These are phyloP conservation scores for Dynastes grantii DNA, from an alignment of 2,888 invertebrate genomes.

Conservation along the genomic window DNA sequence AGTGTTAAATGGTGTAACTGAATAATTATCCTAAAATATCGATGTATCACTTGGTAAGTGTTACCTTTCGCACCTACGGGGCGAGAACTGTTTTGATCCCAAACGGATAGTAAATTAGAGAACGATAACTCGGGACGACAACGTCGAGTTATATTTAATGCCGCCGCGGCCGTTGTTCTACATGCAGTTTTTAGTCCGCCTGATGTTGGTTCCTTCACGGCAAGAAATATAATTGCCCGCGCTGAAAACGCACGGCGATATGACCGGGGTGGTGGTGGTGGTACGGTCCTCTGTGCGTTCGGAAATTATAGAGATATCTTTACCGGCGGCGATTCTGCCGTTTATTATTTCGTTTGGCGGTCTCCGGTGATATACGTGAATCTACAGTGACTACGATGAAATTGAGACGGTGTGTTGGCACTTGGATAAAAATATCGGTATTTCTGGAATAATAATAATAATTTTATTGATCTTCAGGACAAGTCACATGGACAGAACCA, in stretches of 20 bases:
- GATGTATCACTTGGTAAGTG: conserved; percentile 60
- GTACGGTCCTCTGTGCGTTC: conserved; percentile 57
- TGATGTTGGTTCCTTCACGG: conserved; percentile 27
- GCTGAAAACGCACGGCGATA: conserved; percentile 48
- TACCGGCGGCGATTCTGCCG: conserved; percentile 52
- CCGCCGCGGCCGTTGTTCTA: conserved; percentile 44
- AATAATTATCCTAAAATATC: conserved; percentile 70
- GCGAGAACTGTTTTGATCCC: conserved; percentile 67
- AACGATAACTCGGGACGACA: conserved; percentile 64
- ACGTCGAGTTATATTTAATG: conserved; percentile 58
- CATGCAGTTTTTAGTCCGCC: conserved; percentile 52
- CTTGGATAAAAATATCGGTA: too few species aligned
- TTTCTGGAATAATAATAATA: too few species aligned
- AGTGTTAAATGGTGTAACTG: conserved; percentile 69
- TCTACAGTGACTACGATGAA: too few species aligned
- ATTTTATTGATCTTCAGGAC: too few species aligned
- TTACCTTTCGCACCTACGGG: conserved; percentile 67
- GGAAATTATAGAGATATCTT: conserved; percentile 58
- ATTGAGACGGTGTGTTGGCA: too few species aligned
- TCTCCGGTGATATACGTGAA: not conserved
- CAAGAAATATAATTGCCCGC: conserved; percentile 23
- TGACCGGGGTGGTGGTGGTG: conserved; percentile 49
- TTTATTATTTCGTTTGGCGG: conserved; percentile 50
- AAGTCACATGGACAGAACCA: too few species aligned
- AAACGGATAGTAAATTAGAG: conserved; percentile 69